Evolutionary conservation across 2,888 invertebrate genomes (phyloP), one percentile per base, ranked within the genome.

Genomic region (Siphlonurus alternatus): DNA sequence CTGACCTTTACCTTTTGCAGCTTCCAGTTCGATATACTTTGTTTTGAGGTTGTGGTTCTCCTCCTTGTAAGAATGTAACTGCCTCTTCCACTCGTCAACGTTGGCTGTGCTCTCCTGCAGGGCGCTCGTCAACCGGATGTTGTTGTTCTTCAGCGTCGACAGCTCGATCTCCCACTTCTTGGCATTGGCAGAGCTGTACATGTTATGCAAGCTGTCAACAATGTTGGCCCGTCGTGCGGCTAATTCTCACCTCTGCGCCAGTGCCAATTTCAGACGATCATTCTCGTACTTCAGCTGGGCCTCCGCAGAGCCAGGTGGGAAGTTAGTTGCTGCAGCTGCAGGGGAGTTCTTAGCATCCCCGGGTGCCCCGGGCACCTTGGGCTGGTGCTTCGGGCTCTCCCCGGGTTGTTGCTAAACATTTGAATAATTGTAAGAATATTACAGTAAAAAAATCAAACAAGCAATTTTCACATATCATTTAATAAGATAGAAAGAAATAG

Each of bases 151-250:
- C 69, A 98, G 79, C 1, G 95, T 96, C 61, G 93, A 89, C 69
- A 98, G 79, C 77, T 98, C 97, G 56, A 96, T 88, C 80, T 97
- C 97, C 97, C 97, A 97, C 76, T 97, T 96, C 79, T 96, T 97
- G 10, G 96, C 96, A 79, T 97, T 97, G 54, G 95, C 92, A 61
- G 96, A 97, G 77, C 97, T 94, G 77, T 60, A 76, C 75, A 70
- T n/a, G 53, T 53, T 53, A n/a, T 61, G 23, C 59, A 63, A 38
- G 25, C 56, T 60, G 25, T 20, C 63, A 23, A 19, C 51, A 63
- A 62, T 59, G 23, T 61, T 59, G 22, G 59, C 2, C 1, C 18
- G 2, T 19, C 20, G 24, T n/a, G 19, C 19, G 38, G 19, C 62
- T 56, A 19, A 20, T 24, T 73, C 76, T 74, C 71, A 93, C 93